Evolutionary conservation across 2,797 vertebrate genomes (phyloP), one percentile per base, ranked within the genome.

Genomic region (Glossophaga mutica): DNA sequence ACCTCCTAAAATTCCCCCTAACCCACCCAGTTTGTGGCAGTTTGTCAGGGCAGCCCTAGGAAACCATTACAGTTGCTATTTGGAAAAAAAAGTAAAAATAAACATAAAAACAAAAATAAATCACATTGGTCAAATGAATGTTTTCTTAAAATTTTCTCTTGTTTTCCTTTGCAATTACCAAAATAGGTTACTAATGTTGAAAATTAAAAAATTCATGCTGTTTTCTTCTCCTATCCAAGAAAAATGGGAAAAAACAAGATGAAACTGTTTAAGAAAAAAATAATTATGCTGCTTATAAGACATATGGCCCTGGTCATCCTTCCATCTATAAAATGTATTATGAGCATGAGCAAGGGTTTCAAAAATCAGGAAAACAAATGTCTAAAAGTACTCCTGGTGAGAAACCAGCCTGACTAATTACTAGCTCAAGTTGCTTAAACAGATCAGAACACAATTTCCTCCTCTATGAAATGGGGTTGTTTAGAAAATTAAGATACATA

Each of bases 121-220:
- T 62, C 44, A 92, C 39, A 92, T 3, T 78, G 76, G 44, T 70
- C 44, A 94, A 96, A 90, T 3, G 74, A 77, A 87, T n/a, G 70
- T 68, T 92, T 95, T 89, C 57, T 92, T 94, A 83, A 95, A 77
- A 85, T 78, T 22, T 55, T 19, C 26, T 74, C 34, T 46, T 74
- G 32, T 78, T 78, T 94, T 71, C 3, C 62, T 46, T 79, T 96
- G 50, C 8, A 94, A 59, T 57, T 91, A 93, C 26, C n/a, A 94
- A 91, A 95, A 77, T 34, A 78, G 7, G 16, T 87, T 57, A 88
- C 62, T 81, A 73, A 96, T 79, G 92, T 79, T 92, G 70, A 92
- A 96, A 78, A 82, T 57, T 70, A 50, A 86, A 94, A 76, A 70
- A 87, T 65, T 19, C 46, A 87, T 26, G 26, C 34, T 79, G 78